phyloP scores from a whole-genome alignment of 1,140 invertebrate genomes.

The Acromyrmex echinatior region DNA sequence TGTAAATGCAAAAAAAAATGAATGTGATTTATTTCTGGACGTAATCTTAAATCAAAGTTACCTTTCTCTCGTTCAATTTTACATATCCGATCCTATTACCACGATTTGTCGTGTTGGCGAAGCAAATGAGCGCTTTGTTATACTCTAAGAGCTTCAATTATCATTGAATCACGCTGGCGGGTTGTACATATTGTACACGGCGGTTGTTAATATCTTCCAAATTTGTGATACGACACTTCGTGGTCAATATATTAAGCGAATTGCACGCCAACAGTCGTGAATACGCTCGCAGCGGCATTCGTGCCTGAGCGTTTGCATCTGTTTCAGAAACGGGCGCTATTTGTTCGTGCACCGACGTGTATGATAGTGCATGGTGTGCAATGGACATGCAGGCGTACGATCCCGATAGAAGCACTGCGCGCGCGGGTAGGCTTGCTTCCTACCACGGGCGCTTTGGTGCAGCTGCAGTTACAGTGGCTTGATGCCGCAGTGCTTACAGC shows the following conservation, averaged over 20 bases:
- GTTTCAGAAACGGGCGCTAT: constrained; percentile 59
- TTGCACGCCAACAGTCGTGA: constrained; percentile 25
- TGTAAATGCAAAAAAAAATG: background rate
- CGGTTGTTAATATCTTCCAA: constrained; percentile 32
- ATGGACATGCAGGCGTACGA: constrained; percentile 56
- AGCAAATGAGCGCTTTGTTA: background rate
- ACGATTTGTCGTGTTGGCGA: background rate
- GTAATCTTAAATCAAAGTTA: too few species aligned
- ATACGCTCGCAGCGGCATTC: constrained; percentile 28
- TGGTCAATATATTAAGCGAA: constrained; percentile 52
- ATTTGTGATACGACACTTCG: constrained; percentile 27
- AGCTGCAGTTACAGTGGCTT: constrained; percentile 12
- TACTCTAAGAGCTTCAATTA: background rate
- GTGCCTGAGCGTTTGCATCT: constrained; percentile 51
- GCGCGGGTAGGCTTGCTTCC: constrained; percentile 18
- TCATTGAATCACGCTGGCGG: background rate
- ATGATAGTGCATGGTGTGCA: constrained; percentile 51
- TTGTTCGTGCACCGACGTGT: constrained; percentile 58
- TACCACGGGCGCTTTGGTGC: constrained; percentile 1
- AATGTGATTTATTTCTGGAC: background rate
- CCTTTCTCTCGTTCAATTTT: background rate
- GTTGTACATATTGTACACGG: background rate
- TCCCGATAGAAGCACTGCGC: constrained; percentile 25
- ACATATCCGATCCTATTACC: too few species aligned
- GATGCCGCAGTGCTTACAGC: constrained; percentile 39